These are phyloP conservation scores for Stegodyphus mimosarum DNA, from an alignment of 1,140 invertebrate genomes.

Conservation along the genomic window DNA sequence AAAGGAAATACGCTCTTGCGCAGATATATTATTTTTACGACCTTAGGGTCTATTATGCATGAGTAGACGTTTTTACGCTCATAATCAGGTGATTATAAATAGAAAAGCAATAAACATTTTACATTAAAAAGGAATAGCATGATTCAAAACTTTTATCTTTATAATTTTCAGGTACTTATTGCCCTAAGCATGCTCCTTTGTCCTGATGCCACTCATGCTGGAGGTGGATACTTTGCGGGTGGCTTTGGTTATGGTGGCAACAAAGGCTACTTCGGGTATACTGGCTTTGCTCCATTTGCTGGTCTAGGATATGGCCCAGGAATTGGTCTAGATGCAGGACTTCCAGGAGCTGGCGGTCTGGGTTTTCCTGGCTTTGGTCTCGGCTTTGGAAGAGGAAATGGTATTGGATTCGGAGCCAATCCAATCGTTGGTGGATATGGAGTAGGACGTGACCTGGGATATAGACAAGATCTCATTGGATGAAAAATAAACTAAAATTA, in stretches of 20 bases:
- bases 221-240: not conserved
- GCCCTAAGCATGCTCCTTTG: not conserved
- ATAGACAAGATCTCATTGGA: slow-evolving; percentile 4
- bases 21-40: too few relatives aligned
- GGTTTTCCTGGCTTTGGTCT: not conserved
- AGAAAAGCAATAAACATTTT: too few relatives aligned
- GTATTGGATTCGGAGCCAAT: not conserved
- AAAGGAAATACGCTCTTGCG: too few relatives aligned
- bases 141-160: too few relatives aligned
- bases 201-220: not conserved
- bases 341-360: not conserved
- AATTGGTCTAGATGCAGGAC: not conserved
- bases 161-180: too few relatives aligned
- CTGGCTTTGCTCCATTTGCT: not conserved
- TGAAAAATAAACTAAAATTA: not conserved
- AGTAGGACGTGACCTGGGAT: not conserved
- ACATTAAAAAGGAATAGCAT: too few relatives aligned
- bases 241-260: slow-evolving; percentile 12
- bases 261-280: not conserved
- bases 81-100: too few relatives aligned
- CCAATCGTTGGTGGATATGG: slow-evolving; percentile 1
- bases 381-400: not conserved
- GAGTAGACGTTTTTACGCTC: too few relatives aligned
- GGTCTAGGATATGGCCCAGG: slow-evolving; percentile 20
- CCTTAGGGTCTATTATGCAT: too few relatives aligned